Percentiles rank a stretch among this genome's conserved stretches.
Conservation (phyloP, 1,140 invertebrate genomes). For the Trissolcus basalis region DNA sequence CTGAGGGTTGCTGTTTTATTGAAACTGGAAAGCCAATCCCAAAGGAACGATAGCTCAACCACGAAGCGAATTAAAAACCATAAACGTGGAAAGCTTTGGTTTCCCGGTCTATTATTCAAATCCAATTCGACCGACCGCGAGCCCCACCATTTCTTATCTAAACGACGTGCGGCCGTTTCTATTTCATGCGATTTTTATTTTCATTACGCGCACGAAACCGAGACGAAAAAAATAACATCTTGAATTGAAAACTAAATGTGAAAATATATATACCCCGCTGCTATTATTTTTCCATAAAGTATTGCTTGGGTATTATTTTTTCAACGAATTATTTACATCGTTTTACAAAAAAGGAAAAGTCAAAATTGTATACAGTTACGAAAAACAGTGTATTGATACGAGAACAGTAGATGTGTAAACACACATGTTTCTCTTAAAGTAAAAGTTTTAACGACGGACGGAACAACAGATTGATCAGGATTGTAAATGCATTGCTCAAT, state of each 20-base stretch:
- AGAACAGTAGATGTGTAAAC: not conserved
- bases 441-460: conserved; percentile 13
- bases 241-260: conserved; percentile 7
- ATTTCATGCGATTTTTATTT: conserved; percentile 23
- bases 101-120: conserved; percentile 72
- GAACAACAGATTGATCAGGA: conserved; percentile 15
- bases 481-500: conserved; percentile 32
- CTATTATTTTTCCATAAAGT: no score
- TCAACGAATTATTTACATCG: no score
- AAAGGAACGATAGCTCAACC: conserved; percentile 65
- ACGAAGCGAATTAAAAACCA: conserved; percentile 71
- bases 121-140: conserved; percentile 67
- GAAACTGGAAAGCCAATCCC: conserved; percentile 38
- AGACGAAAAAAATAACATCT: not conserved
- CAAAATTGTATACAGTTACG: not conserved
- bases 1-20: conserved; percentile 34
- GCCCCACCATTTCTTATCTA: conserved; percentile 59
- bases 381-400: not conserved
- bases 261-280: not conserved
- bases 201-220: not conserved
- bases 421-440: conserved; percentile 6
- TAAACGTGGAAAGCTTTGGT: conserved; percentile 65
- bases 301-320: no score
- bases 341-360: no score
- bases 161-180: conserved; percentile 36